Evolutionary conservation across 2,888 invertebrate genomes (phyloP).

Genomic region (Xanthorhoe designata): DNA sequence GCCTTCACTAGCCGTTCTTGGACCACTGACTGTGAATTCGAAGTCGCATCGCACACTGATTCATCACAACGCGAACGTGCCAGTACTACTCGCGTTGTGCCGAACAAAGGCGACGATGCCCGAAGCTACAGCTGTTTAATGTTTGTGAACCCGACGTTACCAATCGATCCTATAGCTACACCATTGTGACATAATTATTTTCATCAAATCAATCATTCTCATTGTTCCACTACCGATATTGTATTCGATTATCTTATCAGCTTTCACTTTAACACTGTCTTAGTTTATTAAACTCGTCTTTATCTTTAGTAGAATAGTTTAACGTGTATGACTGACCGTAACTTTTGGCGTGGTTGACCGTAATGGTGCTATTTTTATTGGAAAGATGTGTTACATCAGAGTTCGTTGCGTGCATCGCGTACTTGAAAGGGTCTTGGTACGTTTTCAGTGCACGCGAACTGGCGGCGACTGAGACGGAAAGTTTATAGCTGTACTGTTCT

Average conservation of each 20-base stretch:
- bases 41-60: constrained; percentile 46
- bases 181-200: constrained; percentile 58
- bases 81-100: constrained; percentile 49
- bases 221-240: constrained; percentile 1
- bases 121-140: constrained; percentile 80
- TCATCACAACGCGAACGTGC: constrained; percentile 54
- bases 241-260: constrained; percentile 2
- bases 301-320: not conserved
- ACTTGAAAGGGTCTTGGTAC: constrained; percentile 60
- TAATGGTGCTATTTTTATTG: constrained; percentile 37
- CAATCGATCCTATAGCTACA: constrained; percentile 67
- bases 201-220: constrained; percentile 9
- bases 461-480: constrained; percentile 57
- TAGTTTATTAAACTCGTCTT: not conserved
- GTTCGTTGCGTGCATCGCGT: constrained; percentile 60
- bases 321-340: not conserved
- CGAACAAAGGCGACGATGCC: constrained; percentile 71
- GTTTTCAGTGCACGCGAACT: constrained; percentile 71
- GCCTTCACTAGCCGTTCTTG: constrained; percentile 31
- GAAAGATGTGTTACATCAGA: constrained; percentile 49
- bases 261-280: not conserved
- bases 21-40: constrained; percentile 35
- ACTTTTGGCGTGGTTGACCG: not conserved
- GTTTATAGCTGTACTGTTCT: constrained; percentile 46
- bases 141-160: constrained; percentile 72